Conservation (phyloP, 2,797 vertebrate species). For the Xenops minutus region DNA sequence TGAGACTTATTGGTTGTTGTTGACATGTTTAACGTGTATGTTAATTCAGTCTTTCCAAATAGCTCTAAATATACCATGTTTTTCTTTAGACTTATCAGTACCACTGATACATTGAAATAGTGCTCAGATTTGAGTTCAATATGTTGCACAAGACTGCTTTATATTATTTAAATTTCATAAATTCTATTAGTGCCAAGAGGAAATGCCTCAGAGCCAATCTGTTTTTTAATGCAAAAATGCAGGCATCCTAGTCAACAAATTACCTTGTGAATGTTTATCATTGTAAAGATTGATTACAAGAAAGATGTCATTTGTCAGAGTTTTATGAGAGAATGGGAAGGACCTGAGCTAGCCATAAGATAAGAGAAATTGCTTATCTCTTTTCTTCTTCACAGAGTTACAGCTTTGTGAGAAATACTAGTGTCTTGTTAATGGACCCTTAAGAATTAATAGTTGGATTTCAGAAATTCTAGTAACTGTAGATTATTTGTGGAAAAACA, state of each 20-base stretch:
- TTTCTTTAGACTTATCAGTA: background rate
- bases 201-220: background rate
- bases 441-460: background rate
- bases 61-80: background rate
- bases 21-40: background rate
- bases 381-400: background rate
- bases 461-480: background rate
- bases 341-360: background rate
- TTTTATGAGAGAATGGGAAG: background rate
- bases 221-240: background rate
- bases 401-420: background rate
- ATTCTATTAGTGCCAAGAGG: background rate
- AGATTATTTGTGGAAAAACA: background rate
- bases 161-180: constrained; percentile 21
- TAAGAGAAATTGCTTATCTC: background rate
- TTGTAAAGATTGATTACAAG: background rate
- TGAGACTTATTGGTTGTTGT: background rate
- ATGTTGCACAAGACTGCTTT: background rate
- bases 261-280: background rate
- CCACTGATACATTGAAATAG: background rate
- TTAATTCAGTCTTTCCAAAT: background rate
- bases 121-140: background rate
- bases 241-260: background rate
- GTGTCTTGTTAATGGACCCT: background rate
- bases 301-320: background rate